Conservation (phyloP, 2,888 invertebrate genomes). For the Arenicola marina region DNA sequence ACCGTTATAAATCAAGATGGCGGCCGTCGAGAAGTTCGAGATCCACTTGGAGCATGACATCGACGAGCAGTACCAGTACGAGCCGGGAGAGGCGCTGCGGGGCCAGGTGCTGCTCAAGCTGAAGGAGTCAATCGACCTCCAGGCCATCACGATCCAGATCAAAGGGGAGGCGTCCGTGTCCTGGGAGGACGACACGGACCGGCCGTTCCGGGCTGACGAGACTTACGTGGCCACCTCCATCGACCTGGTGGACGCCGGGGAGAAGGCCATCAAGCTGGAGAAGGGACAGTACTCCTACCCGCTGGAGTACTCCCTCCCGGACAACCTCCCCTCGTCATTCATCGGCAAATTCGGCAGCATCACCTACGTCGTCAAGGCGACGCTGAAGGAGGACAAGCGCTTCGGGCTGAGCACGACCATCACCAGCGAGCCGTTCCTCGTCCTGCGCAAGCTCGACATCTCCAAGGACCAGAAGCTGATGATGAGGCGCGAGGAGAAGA, state of each 20-base stretch:
- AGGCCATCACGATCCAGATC: slow-evolving; percentile 33
- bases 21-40: slow-evolving; percentile 32
- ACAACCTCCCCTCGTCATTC: slow-evolving; percentile 57
- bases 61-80: slow-evolving; percentile 61
- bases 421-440: slow-evolving; percentile 58
- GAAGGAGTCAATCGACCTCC: slow-evolving; percentile 28
- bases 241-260: slow-evolving; percentile 20
- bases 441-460: slow-evolving; percentile 39
- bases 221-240: slow-evolving; percentile 53
- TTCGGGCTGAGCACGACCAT: slow-evolving; percentile 47
- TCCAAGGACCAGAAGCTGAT: slow-evolving; percentile 17
- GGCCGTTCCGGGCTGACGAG: slow-evolving; percentile 43
- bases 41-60: slow-evolving; percentile 59
- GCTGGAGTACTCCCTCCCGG: slow-evolving; percentile 53
- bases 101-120: slow-evolving; percentile 38
- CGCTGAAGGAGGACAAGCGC: slow-evolving; percentile 47
- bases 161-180: slow-evolving; percentile 46
- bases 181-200: slow-evolving; percentile 49
- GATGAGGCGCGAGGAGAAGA: slow-evolving; percentile 24
- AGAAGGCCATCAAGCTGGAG: slow-evolving; percentile 35
- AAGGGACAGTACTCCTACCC: slow-evolving; percentile 50
- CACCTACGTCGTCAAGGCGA: slow-evolving; percentile 58
- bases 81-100: slow-evolving; percentile 55
- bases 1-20: not conserved
- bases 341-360: slow-evolving; percentile 60